Conservation (phyloP, 2,797 vertebrate genomes). For the Champsocephalus esox region DNA sequence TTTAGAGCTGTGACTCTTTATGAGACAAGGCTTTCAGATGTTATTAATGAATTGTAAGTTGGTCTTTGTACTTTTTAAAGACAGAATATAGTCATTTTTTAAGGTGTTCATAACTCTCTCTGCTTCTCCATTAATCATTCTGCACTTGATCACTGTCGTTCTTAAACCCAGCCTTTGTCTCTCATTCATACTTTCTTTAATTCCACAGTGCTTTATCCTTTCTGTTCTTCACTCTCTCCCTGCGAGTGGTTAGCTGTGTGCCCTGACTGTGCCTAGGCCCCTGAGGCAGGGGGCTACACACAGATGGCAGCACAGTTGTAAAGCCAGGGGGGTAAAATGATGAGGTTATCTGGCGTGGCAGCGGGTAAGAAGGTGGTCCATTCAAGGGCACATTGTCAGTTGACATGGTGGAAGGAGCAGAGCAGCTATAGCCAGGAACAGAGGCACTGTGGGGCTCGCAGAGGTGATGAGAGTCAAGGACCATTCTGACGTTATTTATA, state of each 20-base stretch:
- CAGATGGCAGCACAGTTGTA: constrained; percentile 86
- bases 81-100: constrained; percentile 19
- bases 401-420: constrained; percentile 33
- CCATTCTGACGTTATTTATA: constrained; percentile 47
- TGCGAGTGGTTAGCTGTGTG: constrained; percentile 50
- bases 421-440: constrained; percentile 15
- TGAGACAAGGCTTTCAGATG: not conserved
- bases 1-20: not conserved
- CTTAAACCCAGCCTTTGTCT: constrained; percentile 24
- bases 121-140: constrained; percentile 4
- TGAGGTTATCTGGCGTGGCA: constrained; percentile 67
- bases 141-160: constrained; percentile 19
- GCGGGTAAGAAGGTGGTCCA: constrained; percentile 57
- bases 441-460: constrained; percentile 15
- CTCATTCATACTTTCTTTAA: constrained; percentile 26
- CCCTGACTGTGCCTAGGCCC: constrained; percentile 66
- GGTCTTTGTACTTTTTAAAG: constrained; percentile 1
- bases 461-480: constrained; percentile 29
- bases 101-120: constrained; percentile 22
- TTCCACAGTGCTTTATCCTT: constrained; percentile 8
- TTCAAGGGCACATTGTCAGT: constrained; percentile 72
- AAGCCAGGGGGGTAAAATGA: constrained; percentile 78
- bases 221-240: constrained; percentile 37
- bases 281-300: constrained; percentile 69
- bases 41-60: constrained; percentile 1